Percentiles rank a stretch among this genome's conserved stretches.
These are phyloP conservation scores for Lasioglossum zephyrum DNA, from an alignment of 2,888 invertebrate species.

Conservation along the genomic window DNA sequence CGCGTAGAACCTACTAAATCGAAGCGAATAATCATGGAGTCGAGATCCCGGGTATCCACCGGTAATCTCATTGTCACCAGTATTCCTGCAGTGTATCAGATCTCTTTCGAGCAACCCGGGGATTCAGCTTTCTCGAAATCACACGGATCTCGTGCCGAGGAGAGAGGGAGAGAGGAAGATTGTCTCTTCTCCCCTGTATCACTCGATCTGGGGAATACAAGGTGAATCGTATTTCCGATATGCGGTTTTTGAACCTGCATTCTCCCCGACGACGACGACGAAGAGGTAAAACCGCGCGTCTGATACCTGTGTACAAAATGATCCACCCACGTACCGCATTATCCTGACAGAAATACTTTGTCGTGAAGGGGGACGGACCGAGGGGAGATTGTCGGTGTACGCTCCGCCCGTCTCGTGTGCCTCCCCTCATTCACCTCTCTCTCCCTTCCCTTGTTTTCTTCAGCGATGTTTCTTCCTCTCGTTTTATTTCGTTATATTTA, in stretches of 20 bases:
- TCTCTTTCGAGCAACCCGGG: conserved; percentile 4
- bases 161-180: background rate
- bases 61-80: conserved; percentile 34
- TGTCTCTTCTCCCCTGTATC: conserved; percentile 18
- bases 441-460: background rate
- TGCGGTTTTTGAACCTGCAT: conserved; percentile 59
- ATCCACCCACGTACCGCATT: conserved; percentile 64
- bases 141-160: conserved; percentile 23
- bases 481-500: conserved; percentile 51
- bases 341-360: conserved; percentile 59
- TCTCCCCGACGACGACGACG: background rate
- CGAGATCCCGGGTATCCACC: background rate
- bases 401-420: conserved; percentile 44
- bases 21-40: background rate
- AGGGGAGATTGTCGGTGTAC: conserved; percentile 29
- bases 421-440: background rate
- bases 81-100: conserved; percentile 10
- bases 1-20: conserved; percentile 12
- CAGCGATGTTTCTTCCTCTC: background rate
- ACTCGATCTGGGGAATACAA: conserved; percentile 52
- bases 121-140: conserved; percentile 39
- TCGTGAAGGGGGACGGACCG: conserved; percentile 30
- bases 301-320: conserved; percentile 54
- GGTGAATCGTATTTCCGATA: conserved; percentile 66
- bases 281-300: conserved; percentile 41